Conservation (phyloP, 2,888 invertebrate genomes). For the Congeria kusceri region DNA sequence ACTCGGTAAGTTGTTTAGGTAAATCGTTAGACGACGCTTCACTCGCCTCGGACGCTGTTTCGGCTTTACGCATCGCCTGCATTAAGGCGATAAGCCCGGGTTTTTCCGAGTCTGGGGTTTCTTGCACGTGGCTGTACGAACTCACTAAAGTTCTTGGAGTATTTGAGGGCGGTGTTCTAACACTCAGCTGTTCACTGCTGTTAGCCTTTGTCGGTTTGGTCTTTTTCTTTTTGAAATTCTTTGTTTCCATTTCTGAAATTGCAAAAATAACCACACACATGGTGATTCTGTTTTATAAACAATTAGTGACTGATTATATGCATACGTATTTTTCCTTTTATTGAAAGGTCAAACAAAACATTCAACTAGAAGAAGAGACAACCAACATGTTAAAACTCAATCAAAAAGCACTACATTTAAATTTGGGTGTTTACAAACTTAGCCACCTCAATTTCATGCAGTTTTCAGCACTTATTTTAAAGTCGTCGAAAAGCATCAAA, state of each 20-base stretch:
- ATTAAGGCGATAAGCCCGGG: slow-evolving; percentile 7
- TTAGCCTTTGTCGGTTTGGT: neutral
- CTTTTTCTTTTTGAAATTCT: slow-evolving; percentile 55
- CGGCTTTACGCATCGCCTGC: slow-evolving; percentile 8
- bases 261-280: no score
- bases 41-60: neutral
- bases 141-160: slow-evolving; percentile 25
- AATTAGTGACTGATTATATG: no score
- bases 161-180: slow-evolving; percentile 9
- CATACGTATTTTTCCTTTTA: no score
- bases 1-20: neutral
- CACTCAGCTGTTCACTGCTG: slow-evolving; percentile 10
- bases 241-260: slow-evolving; percentile 62
- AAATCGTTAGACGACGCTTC: neutral
- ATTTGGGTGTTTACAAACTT: no score
- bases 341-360: no score
- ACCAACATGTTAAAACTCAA: no score
- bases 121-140: neutral
- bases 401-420: no score
- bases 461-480: no score
- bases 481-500: no score
- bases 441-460: no score
- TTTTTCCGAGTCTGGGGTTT: slow-evolving; percentile 4
- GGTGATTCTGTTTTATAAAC: no score
- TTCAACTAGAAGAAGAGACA: no score